Base-by-base conservation (phyloP, 2,113 vertebrate species). In the Heterotilapia buettikoferi region DNA sequence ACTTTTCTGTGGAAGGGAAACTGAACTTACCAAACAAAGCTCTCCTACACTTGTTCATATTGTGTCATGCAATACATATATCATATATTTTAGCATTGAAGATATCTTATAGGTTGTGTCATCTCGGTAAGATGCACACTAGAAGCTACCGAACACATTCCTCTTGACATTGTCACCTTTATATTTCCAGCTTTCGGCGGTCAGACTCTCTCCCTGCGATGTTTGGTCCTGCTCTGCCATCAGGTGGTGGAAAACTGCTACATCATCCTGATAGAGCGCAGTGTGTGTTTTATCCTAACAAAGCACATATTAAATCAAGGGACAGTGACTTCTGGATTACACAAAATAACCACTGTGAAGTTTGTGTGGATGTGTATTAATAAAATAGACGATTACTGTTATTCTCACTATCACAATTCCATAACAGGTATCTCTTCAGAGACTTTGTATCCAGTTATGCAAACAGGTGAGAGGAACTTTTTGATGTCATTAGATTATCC, bases 201-300 rank as follows among this genome's bases (percentile, higher is more conserved):
- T 52, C 11, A 6, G 8, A 2, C 33, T 21, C 11, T 36, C 33
- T 80, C 31, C 50, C 31, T 21, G 18, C 6, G 0, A 57, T 57
- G 53, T 59, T 81, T 81, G 79, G 9, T 81, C 33, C 14, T 57
- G 36, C 36, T 29, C 53, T 81, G 53, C 36, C 53, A 38, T 43
- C 79, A 43, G 0, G 97, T 98, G 92, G 98, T 98, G 29, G 96
- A 98, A 63, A 96, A 97, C 84, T 97, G 97, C 3, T 96, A 97
- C 57, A 82, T 95, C 84, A 96, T 97, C 89, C 95, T 97, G 19
- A 96, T 96, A 63, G 96, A 97, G 11, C 13, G 7, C 19, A 43
- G 21, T 26, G 5, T 16, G 36, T 45, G 38, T 45, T 0, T 71
- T 26, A 43, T 26, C 0, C 31, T 9, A 43, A 71, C 66, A 71